Conservation (phyloP, 2,797 vertebrate species). For the Sternarchorhynchus goeldii region DNA sequence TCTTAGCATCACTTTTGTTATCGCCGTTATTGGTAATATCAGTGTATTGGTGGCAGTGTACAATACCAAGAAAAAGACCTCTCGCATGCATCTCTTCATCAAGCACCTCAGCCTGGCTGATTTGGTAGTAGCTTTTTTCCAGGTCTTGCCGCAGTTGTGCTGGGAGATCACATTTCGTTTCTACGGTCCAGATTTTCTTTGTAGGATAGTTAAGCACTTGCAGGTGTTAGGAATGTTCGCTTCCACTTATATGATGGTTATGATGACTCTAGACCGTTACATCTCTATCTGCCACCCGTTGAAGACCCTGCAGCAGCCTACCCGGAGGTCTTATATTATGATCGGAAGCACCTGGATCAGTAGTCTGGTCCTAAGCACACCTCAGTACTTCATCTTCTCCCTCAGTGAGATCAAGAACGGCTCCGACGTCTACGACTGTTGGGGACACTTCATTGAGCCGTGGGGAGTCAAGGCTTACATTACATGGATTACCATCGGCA, state of each 20-base stretch:
- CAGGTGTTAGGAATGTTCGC: constrained; percentile 97
- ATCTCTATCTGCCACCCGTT: constrained; percentile 97
- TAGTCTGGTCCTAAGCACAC: constrained; percentile 88
- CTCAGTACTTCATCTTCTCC: constrained; percentile 96
- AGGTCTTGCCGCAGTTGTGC: constrained; percentile 94
- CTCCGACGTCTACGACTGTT: constrained; percentile 89
- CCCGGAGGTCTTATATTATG: constrained; percentile 88
- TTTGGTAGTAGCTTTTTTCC: constrained; percentile 94
- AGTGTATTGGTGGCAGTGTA: constrained; percentile 88
- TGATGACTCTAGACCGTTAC: constrained; percentile 97
- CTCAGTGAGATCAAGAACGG: constrained; percentile 86
- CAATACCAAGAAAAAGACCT: constrained; percentile 90
- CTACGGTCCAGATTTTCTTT: constrained; percentile 89
- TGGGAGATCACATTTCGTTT: constrained; percentile 96
- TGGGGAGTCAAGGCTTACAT: constrained; percentile 90
- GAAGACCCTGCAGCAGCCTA: constrained; percentile 91
- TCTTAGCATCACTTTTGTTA: constrained; percentile 87
- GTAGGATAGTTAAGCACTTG: constrained; percentile 92
- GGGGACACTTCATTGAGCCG: constrained; percentile 89
- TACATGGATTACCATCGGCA: constrained; percentile 91
- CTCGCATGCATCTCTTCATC: constrained; percentile 96
- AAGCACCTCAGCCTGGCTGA: constrained; percentile 95
- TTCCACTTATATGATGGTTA: constrained; percentile 96
- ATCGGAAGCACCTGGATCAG: constrained; percentile 88
- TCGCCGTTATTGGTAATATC: constrained; percentile 88